These are phyloP conservation scores for Accipiter virgatus DNA, from an alignment of 2,113 vertebrate species.

Conservation along the genomic window DNA sequence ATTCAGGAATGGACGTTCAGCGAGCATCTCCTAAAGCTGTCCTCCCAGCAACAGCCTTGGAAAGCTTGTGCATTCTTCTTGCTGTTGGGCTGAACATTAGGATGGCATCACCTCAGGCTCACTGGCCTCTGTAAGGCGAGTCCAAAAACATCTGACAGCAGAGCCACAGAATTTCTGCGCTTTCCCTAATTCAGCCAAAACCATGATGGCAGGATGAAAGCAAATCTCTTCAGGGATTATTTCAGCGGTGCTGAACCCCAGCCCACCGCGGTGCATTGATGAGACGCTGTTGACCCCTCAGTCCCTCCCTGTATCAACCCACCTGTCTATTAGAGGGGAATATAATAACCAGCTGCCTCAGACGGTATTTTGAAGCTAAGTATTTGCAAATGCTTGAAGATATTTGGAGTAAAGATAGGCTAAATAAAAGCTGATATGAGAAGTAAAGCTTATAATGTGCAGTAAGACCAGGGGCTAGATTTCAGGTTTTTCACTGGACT, in stretches of 20 bases:
- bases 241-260: neutral
- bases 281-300: neutral
- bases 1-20: neutral
- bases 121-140: neutral
- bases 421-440: neutral
- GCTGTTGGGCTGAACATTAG: neutral
- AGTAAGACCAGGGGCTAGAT: neutral
- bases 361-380: neutral
- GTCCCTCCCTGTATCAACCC: neutral
- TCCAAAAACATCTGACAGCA: neutral
- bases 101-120: neutral
- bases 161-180: neutral
- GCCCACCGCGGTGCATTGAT: neutral
- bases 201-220: neutral
- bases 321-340: neutral
- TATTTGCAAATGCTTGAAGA: neutral
- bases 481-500: neutral
- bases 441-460: neutral
- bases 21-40: neutral
- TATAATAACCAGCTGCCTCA: neutral
- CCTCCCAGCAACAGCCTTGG: neutral
- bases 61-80: neutral
- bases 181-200: neutral
- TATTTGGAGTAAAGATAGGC: neutral
- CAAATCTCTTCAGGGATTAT: neutral